Percentiles rank a stretch among this genome's conserved stretches.
These are phyloP conservation scores for Porites lobata DNA, from an alignment of 92 coral and sea anemone species.

Conservation along the genomic window DNA sequence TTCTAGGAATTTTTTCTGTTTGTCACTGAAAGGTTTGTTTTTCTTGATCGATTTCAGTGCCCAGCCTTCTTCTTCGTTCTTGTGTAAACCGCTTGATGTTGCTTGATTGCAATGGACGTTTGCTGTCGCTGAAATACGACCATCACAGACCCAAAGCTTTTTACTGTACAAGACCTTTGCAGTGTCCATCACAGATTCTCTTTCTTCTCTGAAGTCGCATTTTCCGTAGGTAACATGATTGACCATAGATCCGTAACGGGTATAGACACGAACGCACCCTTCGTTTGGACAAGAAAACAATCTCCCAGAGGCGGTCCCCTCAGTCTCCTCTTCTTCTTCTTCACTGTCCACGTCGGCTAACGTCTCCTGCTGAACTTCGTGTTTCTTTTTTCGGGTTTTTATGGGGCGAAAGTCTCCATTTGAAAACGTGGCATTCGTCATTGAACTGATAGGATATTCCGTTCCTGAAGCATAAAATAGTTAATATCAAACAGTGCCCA, in stretches of 20 bases:
- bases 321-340: slow-evolving; percentile 7
- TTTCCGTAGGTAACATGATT: slow-evolving; percentile 37
- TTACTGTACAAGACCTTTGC: slow-evolving; percentile 24
- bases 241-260: slow-evolving; percentile 49
- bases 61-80: slow-evolving; percentile 44
- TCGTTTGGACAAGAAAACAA: slow-evolving; percentile 42
- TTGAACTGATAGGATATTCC: not conserved
- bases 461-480: not conserved
- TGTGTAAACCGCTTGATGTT: slow-evolving; percentile 1
- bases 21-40: too few relatives aligned
- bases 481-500: too few relatives aligned
- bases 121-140: not conserved
- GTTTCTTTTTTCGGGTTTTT: slow-evolving; percentile 10
- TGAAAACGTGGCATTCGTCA: slow-evolving; percentile 11
- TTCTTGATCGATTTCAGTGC: slow-evolving; percentile 37
- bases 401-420: slow-evolving; percentile 29
- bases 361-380: not conserved
- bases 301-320: not conserved
- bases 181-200: slow-evolving; percentile 46
- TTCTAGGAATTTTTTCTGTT: too few relatives aligned
- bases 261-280: slow-evolving; percentile 29
- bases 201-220: slow-evolving; percentile 35
- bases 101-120: not conserved
- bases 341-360: not conserved
- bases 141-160: slow-evolving; percentile 8